Base-by-base conservation (phyloP, 1,140 invertebrate genomes). In the Rhizoglyphus robini region DNA sequence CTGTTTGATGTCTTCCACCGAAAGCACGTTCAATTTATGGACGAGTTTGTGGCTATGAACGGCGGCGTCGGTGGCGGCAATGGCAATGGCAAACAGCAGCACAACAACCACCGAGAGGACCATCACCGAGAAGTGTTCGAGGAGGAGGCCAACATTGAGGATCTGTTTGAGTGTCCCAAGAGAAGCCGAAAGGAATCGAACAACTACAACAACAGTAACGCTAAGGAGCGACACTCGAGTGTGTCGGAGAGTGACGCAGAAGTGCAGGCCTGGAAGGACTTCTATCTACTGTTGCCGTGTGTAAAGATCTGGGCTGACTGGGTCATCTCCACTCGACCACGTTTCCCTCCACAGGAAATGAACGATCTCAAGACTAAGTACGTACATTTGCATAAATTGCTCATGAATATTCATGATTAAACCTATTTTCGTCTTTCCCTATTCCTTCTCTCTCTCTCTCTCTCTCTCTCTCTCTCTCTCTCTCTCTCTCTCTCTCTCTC, bases 271-370 rank as follows among this genome's bases (percentile, higher is more conserved):
- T 60, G 58, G 58, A n/a, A 4, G 13, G 58, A 60, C 29, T 60
- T 60, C 29, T 60, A 60, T 46, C 27, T 11, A 3, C 29, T 60
- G 13, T 27, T 60, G 2, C 58, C 58, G 15, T 34, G 32, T 11
- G 29, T 60, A 23, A 60, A 60, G 58, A 3, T 60, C 23, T 60
- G 58, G 58, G 15, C 58, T 15, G 58, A 60, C 29, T 60, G 58
- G 58, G 27, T 60, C 3, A 60, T 60, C 13, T 60, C 58, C n/a
- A 11, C 27, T 46, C 15, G 27, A 20, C 58, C 58, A 27, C 27
- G 27, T 20, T 60, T 60, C 13, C 58, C 58, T 2, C 58, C 58
- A 11, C 32, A 34, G 23, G 58, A 60, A 27, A 60, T 60, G 58
- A 60, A 60, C 27, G 58, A 60, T 46, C 15, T 60, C 27, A 46